These are phyloP conservation scores for Streptopelia turtur DNA, from an alignment of 2,797 vertebrate genomes.

Conservation along the genomic window DNA sequence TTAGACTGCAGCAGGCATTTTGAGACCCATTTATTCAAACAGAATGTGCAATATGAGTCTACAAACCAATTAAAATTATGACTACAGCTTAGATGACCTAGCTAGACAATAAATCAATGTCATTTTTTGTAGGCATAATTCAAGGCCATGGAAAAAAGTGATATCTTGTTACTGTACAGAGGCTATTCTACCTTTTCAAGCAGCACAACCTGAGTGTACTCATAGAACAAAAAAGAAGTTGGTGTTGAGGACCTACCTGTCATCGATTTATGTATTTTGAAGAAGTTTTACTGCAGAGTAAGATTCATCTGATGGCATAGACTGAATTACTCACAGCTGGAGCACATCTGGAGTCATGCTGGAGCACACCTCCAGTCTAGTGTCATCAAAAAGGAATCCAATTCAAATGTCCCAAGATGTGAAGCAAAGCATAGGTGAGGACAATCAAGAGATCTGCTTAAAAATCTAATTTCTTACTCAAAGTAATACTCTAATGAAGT, in stretches of 20 bases:
- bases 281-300: background rate
- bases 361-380: background rate
- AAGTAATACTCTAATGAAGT: background rate
- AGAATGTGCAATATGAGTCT: background rate
- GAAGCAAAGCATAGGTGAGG: background rate
- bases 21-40: background rate
- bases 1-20: background rate
- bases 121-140: background rate
- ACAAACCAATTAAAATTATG: background rate
- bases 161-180: background rate
- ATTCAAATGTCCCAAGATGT: fast-evolving
- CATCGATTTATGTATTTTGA: background rate
- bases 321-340: background rate
- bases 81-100: background rate
- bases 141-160: background rate
- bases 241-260: background rate
- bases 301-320: background rate
- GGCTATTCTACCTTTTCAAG: background rate
- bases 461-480: background rate
- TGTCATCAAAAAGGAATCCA: background rate
- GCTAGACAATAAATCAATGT: background rate
- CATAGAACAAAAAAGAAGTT: background rate
- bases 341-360: background rate
- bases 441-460: background rate
- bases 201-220: background rate